Percentiles rank a stretch among this genome's conserved stretches.
phyloP scores from a whole-genome alignment of 2,113 vertebrate species.

The Macrotis lagotis region DNA sequence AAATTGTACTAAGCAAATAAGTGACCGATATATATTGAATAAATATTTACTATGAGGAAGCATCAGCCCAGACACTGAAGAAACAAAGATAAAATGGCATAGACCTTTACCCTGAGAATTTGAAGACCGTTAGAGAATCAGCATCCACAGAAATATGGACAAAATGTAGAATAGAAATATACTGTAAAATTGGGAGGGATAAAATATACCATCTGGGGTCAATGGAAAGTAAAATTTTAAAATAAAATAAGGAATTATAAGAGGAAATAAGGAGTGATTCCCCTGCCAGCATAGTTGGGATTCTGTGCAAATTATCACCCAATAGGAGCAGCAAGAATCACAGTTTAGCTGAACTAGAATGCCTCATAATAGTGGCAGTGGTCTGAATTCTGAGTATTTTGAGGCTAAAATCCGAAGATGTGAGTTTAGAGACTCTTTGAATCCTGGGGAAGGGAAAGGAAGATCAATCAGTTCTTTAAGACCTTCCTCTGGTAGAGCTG shows the following conservation, averaged over 20 bases:
- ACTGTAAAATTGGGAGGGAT: not conserved
- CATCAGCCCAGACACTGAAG: not conserved
- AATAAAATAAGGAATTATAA: not conserved
- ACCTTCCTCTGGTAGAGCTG: too few species aligned
- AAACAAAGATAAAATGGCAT: not conserved
- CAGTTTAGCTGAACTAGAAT: not conserved
- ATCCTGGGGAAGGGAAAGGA: too few species aligned
- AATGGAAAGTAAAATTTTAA: not conserved
- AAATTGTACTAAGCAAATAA: not conserved
- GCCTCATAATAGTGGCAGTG: too few species aligned
- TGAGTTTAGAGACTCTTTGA: too few species aligned
- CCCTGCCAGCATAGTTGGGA: not conserved
- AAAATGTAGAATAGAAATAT: not conserved
- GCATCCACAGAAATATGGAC: not conserved
- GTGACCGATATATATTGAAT: not conserved
- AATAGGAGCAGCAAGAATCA: too few species aligned
- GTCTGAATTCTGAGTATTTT: too few species aligned
- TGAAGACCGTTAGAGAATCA: not conserved
- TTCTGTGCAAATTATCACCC: not conserved
- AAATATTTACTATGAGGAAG: not conserved
- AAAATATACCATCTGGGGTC: not conserved
- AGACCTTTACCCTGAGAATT: not conserved
- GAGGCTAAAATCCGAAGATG: too few species aligned
- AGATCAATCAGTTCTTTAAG: too few species aligned
- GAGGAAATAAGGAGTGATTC: not conserved